Evolutionary conservation across 2,888 invertebrate genomes (phyloP), one percentile per base, ranked within the genome.

Genomic region (Choristoneura rosaceana): DNA sequence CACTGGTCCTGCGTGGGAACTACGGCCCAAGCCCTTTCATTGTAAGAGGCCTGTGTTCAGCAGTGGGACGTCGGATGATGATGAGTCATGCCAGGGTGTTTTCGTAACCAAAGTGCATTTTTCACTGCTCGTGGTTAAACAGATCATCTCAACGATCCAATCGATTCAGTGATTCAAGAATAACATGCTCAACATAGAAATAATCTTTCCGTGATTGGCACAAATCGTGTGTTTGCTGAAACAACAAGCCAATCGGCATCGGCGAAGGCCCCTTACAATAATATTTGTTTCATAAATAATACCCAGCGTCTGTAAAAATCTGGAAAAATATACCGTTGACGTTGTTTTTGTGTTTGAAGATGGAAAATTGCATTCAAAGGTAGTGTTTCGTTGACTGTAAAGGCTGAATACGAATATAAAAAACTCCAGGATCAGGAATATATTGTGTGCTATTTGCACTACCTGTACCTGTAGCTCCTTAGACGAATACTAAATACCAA

Each of bases 231-330:
- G 62, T 69, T 69, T 69, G 43, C 5, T 5, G n/a, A 62, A 33
- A 43, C 52, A 69, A 69, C 55, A 69, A 41, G 34, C 43, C 62
- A 62, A 62, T 62, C 69, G 52, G 69, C 25, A 41, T 45, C 66
- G 43, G 34, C 9, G 62, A 52, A 52, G 69, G 43, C 25, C 43
- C 52, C 52, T 69, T 50, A 25, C 43, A 12, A 61, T 41, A 69
- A 62, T 62, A 69, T 69, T 69, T 69, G 33, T 62, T 14, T 0
- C 25, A 62, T 69, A 62, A 62, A 68, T 60, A 60, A n/a, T 67
- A 9, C 17, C 17, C 8, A n/a, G 12, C 14, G 3, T n/a, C 25
- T 59, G 52, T 52, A 52, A 17, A 52, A 52, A 52, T 15, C 17
- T 52, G 50, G 15, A 52, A 52, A 15, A 52, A 52, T n/a, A 15